Evolutionary conservation across 2,113 vertebrate genomes (phyloP).

Genomic region (Pseudopodoces humilis): DNA sequence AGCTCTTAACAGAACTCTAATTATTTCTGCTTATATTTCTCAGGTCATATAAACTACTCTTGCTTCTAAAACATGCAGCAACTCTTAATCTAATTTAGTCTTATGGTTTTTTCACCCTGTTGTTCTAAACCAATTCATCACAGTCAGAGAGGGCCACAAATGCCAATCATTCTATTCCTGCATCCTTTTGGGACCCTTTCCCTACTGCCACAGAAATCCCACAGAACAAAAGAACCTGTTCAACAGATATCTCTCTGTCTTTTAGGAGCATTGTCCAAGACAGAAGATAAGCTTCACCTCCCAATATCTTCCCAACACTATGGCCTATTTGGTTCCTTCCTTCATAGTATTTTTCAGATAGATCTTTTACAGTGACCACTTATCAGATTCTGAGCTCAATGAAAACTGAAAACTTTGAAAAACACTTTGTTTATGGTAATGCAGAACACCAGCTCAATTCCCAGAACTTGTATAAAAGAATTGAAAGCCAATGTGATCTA

Average conservation of each 20-base stretch:
- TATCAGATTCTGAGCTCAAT: neutral
- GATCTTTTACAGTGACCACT: neutral
- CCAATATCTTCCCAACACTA: neutral
- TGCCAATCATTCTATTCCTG: neutral
- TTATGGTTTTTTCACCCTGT: neutral
- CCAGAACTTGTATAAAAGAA: neutral
- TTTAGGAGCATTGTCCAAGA: neutral
- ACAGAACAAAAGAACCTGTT: fast-evolving
- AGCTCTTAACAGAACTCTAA: neutral
- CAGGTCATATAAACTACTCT: neutral
- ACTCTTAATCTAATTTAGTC: neutral
- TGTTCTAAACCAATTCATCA: neutral
- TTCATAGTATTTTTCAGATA: neutral
- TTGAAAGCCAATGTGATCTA: neutral
- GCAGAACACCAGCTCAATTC: neutral
- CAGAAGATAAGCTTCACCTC: neutral
- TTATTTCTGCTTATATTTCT: constrained; percentile 47
- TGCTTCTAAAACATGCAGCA: neutral
- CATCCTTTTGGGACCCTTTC: neutral
- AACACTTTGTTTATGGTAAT: neutral
- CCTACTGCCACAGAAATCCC: neutral
- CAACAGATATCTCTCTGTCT: neutral
- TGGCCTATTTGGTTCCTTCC: neutral
- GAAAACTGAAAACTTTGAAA: neutral
- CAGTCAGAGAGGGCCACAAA: neutral